Conservation (phyloP, 2,797 vertebrate genomes). For the Somateria mollissima region DNA sequence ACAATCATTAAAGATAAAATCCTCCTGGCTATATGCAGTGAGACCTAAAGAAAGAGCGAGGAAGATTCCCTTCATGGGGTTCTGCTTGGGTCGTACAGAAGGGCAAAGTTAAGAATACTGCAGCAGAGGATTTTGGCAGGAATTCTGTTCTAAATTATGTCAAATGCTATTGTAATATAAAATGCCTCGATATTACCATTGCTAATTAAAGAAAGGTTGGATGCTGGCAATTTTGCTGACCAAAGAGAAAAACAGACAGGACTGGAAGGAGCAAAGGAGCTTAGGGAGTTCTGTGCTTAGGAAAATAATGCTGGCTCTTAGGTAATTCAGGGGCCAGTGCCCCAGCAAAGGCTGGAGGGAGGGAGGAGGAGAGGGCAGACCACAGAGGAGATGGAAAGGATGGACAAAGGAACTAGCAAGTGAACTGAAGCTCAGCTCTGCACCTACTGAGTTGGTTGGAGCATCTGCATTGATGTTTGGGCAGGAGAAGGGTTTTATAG, state of each 20-base stretch:
- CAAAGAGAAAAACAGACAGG: neutral
- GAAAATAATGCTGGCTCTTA: neutral
- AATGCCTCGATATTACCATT: neutral
- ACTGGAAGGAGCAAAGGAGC: neutral
- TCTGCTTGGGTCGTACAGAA: neutral
- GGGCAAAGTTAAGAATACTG: neutral
- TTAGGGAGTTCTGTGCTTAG: neutral
- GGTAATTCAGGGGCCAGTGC: neutral
- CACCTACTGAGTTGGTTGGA: neutral
- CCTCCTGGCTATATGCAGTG: neutral
- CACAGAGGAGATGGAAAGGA: neutral
- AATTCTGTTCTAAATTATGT: neutral
- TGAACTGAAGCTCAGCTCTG: neutral
- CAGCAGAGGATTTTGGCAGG: neutral
- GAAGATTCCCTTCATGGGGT: neutral
- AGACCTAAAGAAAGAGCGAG: constrained; percentile 10
- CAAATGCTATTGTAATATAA: neutral
- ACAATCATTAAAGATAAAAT: constrained; percentile 21
- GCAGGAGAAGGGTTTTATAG: neutral
- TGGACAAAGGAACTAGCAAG: neutral
- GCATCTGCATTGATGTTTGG: neutral
- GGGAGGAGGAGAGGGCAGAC: neutral
- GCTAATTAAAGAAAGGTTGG: constrained; percentile 2
- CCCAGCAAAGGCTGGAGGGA: neutral
- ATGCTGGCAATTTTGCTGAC: neutral